Percentiles rank a stretch among this genome's conserved stretches.
Conservation (phyloP, 1,140 invertebrate species). For the Anthonomus grandis region DNA sequence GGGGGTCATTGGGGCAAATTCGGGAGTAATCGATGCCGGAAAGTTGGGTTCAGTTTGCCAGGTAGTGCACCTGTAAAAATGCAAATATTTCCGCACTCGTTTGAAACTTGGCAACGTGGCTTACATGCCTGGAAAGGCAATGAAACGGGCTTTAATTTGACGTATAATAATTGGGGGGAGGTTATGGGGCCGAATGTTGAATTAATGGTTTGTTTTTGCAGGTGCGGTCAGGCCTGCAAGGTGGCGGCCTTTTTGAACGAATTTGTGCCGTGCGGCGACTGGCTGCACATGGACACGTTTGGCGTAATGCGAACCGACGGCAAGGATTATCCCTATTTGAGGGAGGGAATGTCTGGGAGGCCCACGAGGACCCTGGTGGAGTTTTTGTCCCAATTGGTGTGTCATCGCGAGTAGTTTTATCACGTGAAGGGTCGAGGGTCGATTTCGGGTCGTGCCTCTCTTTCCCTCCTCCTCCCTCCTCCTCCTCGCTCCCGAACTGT, state of each 20-base stretch:
- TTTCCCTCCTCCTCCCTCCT: too few relatives aligned
- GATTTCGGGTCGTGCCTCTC: too few relatives aligned
- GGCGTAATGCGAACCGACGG: slow-evolving; percentile 58
- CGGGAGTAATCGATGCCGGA: too few relatives aligned
- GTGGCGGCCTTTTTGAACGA: slow-evolving; percentile 71
- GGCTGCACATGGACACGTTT: slow-evolving; percentile 70
- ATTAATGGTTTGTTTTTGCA: background rate
- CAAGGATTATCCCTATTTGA: slow-evolving; percentile 59
- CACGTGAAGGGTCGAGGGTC: too few relatives aligned
- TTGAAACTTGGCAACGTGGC: too few relatives aligned
- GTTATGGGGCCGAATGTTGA: background rate
- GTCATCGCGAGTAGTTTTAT: slow-evolving; percentile 48
- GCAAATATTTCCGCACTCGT: too few relatives aligned
- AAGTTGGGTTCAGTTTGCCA: too few relatives aligned
- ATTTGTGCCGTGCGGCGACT: slow-evolving; percentile 61
- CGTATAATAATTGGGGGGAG: background rate
- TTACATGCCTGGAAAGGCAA: too few relatives aligned
- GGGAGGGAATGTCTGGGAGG: slow-evolving; percentile 57
- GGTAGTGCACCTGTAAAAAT: too few relatives aligned
- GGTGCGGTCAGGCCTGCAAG: slow-evolving; percentile 58
- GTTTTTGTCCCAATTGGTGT: slow-evolving; percentile 57
- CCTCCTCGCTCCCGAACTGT: too few relatives aligned
- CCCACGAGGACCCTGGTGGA: slow-evolving; percentile 61
- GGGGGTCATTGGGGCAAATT: too few relatives aligned
- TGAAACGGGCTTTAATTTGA: background rate